A percentile compares a stretch with the other conserved stretches of the same genome.
Evolutionary conservation across 2,888 invertebrate species (phyloP).

Genomic region (Lampropteryx suffumata): DNA sequence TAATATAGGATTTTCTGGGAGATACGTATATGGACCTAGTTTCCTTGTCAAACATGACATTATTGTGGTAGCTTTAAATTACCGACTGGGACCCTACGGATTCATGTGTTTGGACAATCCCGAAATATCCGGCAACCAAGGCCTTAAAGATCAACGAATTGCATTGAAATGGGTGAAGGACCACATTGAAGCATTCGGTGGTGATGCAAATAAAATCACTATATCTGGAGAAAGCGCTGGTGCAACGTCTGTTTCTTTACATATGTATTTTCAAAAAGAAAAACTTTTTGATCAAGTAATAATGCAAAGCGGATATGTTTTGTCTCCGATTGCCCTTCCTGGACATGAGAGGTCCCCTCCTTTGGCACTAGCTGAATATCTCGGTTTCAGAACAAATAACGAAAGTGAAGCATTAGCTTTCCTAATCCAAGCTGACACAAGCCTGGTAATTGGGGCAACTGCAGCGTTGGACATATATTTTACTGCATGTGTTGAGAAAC

Average conservation of each 20-base stretch:
- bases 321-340: slow-evolving; percentile 34
- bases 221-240: slow-evolving; percentile 62
- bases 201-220: slow-evolving; percentile 53
- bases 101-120: slow-evolving; percentile 59
- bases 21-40: slow-evolving; percentile 47
- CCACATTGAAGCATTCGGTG: slow-evolving; percentile 60
- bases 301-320: slow-evolving; percentile 51
- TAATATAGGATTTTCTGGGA: slow-evolving; percentile 42
- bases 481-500: slow-evolving; percentile 51
- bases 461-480: slow-evolving; percentile 36
- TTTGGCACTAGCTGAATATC: slow-evolving; percentile 43
- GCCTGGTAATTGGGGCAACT: slow-evolving; percentile 44
- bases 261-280: slow-evolving; percentile 42
- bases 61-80: slow-evolving; percentile 58
- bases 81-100: slow-evolving; percentile 59
- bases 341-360: slow-evolving; percentile 42
- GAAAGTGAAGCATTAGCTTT: slow-evolving; percentile 48
- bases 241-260: slow-evolving; percentile 48
- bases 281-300: slow-evolving; percentile 54
- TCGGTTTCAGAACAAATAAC: slow-evolving; percentile 46
- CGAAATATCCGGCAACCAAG: slow-evolving; percentile 59
- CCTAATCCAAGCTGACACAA: slow-evolving; percentile 42
- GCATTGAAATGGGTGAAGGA: slow-evolving; percentile 59
- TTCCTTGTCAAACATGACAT: slow-evolving; percentile 54
- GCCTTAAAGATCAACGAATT: slow-evolving; percentile 56